Conservation (phyloP, 2,113 vertebrate genomes). For the Daubentonia madagascariensis region DNA sequence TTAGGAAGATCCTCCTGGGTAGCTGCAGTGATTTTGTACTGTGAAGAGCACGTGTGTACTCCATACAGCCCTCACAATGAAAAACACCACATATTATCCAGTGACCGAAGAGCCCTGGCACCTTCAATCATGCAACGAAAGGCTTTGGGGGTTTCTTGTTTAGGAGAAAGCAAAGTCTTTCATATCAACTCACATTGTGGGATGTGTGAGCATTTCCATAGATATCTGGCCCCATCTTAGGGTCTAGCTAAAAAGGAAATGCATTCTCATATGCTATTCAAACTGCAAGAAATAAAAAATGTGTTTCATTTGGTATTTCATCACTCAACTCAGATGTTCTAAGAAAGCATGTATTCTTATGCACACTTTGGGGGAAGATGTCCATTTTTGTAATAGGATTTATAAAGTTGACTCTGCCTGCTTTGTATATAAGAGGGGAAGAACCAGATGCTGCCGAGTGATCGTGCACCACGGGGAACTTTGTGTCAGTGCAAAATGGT, state of each 20-base stretch:
- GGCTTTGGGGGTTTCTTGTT: conserved; percentile 27
- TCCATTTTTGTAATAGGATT: conserved; percentile 42
- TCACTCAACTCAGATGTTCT: conserved; percentile 13
- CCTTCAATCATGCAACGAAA: conserved; percentile 34
- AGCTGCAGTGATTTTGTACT: not conserved
- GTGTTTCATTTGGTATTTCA: conserved; percentile 24
- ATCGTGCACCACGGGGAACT: not conserved
- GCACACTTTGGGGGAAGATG: conserved; percentile 26
- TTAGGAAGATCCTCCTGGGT: not conserved
- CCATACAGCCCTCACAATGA: not conserved
- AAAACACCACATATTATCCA: not conserved
- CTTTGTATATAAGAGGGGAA: not conserved
- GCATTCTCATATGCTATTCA: not conserved
- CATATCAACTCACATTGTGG: not conserved
- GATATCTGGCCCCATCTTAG: not conserved
- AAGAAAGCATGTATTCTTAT: not conserved
- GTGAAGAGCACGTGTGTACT: rapidly evolving
- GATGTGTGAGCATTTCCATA: not conserved
- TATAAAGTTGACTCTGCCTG: conserved; percentile 53
- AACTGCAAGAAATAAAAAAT: conserved; percentile 32
- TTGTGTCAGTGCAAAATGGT: not conserved
- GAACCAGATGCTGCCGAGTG: not conserved
- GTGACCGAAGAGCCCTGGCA: not conserved
- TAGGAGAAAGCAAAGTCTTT: conserved; percentile 46
- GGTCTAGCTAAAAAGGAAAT: conserved; percentile 16